Evolutionary conservation across 2,888 invertebrate species (phyloP), one percentile per base, ranked within the genome.

Genomic region (Nemurella pictetii): DNA sequence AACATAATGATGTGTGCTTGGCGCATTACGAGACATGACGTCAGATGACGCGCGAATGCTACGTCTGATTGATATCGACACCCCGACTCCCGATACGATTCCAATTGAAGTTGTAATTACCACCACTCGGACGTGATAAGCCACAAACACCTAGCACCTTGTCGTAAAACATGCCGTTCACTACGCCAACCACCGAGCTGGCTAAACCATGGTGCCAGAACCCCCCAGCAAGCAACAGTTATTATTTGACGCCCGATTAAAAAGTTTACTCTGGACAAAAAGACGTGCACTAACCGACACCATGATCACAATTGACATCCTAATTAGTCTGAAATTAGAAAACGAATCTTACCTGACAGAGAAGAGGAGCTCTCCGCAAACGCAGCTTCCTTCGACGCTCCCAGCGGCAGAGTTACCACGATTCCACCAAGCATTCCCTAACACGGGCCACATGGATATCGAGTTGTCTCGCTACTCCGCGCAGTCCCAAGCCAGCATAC

Each of bases 381-480:
- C 78, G 7, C 75, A 12, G 12, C 78, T 27, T 2, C 78, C 0
- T 7, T 27, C 5, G 78, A 27, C 78, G 78, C 78, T 27, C 78
- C 78, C 78, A 30, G 30, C 12, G 7, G 75, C 28, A 26, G 75
- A 78, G 78, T 78, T 29, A 78, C 9, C 26, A 30, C 78, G 28
- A 30, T 15, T 29, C 28, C 75, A 27, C 26, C 9, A n/a, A 30
- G 26, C 72, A 82, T 82, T 82, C 55, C 82, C 36, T 55, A 82
- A 28, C 82, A 55, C 55, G 55, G 55, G 29, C 82, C 86, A 86
- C 86, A 86, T 86, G 86, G 85, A 84, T 86, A 86, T 83, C 86
- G 86, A 82, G 73, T 83, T 86, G 72, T 15, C 82, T 80, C 86
- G 83, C 73, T 72, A 80, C 73, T n/a, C 29, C 86, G 86, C 86